Percentiles rank a stretch among this genome's conserved stretches.
Evolutionary conservation across 2,797 vertebrate species (phyloP).

Genomic region (Chaetophractus vellerosus): DNA sequence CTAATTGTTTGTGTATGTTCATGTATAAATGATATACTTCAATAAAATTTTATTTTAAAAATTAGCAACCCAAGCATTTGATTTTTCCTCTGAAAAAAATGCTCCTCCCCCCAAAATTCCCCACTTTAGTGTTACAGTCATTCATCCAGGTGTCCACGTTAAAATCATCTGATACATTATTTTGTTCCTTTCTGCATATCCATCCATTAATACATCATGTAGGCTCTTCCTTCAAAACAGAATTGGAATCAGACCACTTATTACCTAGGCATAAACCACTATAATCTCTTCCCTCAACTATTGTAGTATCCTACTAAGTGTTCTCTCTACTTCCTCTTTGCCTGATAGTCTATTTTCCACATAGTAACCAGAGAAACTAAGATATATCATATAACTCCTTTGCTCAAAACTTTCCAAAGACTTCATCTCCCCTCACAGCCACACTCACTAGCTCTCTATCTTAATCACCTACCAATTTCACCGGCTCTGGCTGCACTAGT

Average conservation of each 20-base stretch:
- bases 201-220: not conserved
- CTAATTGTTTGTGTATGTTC: too few relatives aligned
- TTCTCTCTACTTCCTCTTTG: not conserved
- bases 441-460: not conserved
- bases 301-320: not conserved
- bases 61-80: not conserved
- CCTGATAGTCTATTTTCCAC: not conserved
- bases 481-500: not conserved
- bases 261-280: not conserved
- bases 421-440: not conserved
- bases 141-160: not conserved
- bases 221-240: not conserved
- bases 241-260: not conserved
- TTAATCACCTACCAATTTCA: not conserved
- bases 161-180: not conserved
- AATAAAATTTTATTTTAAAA: not conserved
- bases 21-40: too few relatives aligned
- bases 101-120: not conserved
- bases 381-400: not conserved
- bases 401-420: constrained; percentile 4
- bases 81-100: not conserved
- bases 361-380: not conserved
- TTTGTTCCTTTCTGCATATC: not conserved
- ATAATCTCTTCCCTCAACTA: not conserved
- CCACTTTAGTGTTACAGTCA: not conserved